Conservation (phyloP, 2,888 invertebrate species). For the Criorhina ranunculi region DNA sequence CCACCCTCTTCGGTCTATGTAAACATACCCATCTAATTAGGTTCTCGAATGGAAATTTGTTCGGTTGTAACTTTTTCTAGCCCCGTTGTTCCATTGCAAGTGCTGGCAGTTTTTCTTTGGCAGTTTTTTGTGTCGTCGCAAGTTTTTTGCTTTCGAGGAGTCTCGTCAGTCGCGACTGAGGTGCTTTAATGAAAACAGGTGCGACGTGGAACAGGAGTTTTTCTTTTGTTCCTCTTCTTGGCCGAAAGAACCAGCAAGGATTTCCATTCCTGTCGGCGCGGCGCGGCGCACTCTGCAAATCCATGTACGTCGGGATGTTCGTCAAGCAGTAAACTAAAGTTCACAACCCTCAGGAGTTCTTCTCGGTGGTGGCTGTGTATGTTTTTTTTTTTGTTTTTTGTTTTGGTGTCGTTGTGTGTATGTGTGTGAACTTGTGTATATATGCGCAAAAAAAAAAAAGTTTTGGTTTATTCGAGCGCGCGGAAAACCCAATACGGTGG, state of each 20-base stretch:
- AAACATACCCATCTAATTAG: slow-evolving; percentile 76
- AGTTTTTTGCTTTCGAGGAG: slow-evolving; percentile 79
- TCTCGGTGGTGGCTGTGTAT: slow-evolving; percentile 45
- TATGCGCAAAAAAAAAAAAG: slow-evolving; percentile 67
- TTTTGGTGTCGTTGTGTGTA: slow-evolving; percentile 21
- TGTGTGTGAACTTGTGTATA: slow-evolving; percentile 63
- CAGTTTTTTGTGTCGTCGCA: slow-evolving; percentile 75
- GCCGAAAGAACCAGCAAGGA: slow-evolving; percentile 68
- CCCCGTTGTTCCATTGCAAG: slow-evolving; percentile 64
- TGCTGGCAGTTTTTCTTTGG: slow-evolving; percentile 74
- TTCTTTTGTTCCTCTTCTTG: slow-evolving; percentile 75
- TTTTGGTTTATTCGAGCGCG: slow-evolving; percentile 75
- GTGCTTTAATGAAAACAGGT: slow-evolving; percentile 83
- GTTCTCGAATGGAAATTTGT: slow-evolving; percentile 76
- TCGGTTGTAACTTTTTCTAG: slow-evolving; percentile 72
- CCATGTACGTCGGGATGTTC: slow-evolving; percentile 69
- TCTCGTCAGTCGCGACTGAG: slow-evolving; percentile 84
- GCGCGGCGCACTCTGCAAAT: slow-evolving; percentile 59
- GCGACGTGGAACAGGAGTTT: slow-evolving; percentile 78
- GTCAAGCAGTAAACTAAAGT: slow-evolving; percentile 75
- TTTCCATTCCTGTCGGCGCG: slow-evolving; percentile 54
- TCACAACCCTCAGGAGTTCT: slow-evolving; percentile 76
- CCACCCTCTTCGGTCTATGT: slow-evolving; percentile 71
- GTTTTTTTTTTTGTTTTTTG: slow-evolving; percentile 20
- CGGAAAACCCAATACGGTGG: slow-evolving; percentile 75